Conservation (phyloP, 2,797 vertebrate species). For the Enteromius fasciolatus region DNA sequence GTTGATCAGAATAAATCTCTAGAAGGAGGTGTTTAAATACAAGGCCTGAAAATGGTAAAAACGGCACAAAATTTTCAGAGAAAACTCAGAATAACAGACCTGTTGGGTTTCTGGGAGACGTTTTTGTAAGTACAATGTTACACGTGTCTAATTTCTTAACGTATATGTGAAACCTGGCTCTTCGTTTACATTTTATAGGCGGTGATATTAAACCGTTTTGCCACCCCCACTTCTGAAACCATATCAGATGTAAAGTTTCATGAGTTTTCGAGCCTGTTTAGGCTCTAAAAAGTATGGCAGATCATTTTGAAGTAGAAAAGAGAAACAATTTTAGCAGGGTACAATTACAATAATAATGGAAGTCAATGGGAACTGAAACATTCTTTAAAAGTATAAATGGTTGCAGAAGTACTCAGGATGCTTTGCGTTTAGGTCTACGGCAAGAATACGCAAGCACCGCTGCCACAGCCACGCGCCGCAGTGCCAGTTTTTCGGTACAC, state of each 20-base stretch:
- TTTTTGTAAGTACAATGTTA: background rate
- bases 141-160: background rate
- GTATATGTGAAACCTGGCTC: no score
- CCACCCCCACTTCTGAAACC: background rate
- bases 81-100: background rate
- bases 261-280: background rate
- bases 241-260: background rate
- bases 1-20: background rate
- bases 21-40: background rate
- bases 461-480: conserved; percentile 85
- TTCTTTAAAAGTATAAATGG: background rate
- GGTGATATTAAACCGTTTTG: background rate
- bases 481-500: conserved; percentile 86
- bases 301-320: background rate
- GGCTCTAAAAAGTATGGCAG: background rate
- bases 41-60: background rate
- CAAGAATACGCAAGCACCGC: conserved; percentile 97
- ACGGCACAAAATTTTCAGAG: background rate
- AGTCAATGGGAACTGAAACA: background rate
- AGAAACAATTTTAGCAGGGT: background rate
- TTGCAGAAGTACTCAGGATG: background rate
- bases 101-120: background rate
- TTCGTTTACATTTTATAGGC: background rate
- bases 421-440: conserved; percentile 85
- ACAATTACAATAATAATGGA: background rate